Evolutionary conservation across 2,888 invertebrate species (phyloP).

Genomic region (Drosophila peninsularis): DNA sequence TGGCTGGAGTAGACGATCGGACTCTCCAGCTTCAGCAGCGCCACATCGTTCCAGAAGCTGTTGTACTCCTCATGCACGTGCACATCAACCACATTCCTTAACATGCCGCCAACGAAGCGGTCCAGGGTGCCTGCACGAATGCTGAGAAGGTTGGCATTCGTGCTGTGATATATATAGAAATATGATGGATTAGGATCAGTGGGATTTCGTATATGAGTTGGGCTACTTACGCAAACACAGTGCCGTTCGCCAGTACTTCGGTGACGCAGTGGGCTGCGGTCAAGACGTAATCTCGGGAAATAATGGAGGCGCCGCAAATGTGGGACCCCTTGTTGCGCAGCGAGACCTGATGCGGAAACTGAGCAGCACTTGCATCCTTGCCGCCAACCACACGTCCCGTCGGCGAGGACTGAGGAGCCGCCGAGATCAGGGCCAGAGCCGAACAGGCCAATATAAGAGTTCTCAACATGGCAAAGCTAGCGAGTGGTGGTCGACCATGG

Average conservation of each 20-base stretch:
- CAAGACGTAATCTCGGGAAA: slow-evolving; percentile 52
- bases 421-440: slow-evolving; percentile 22
- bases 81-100: slow-evolving; percentile 63
- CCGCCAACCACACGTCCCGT: slow-evolving; percentile 79
- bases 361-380: slow-evolving; percentile 67
- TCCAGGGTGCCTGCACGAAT: slow-evolving; percentile 78
- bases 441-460: slow-evolving; percentile 20
- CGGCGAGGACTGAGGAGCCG: slow-evolving; percentile 40
- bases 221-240: slow-evolving; percentile 36
- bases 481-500: slow-evolving; percentile 1
- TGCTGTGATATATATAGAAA: slow-evolving; percentile 20
- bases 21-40: slow-evolving; percentile 57
- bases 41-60: slow-evolving; percentile 71
- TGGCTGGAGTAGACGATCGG: slow-evolving; percentile 58
- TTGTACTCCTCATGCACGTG: slow-evolving; percentile 67
- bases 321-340: slow-evolving; percentile 58
- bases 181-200: not conserved
- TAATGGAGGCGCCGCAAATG: slow-evolving; percentile 76
- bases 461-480: slow-evolving; percentile 23
- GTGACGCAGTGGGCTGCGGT: slow-evolving; percentile 76
- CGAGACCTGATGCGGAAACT: slow-evolving; percentile 83
- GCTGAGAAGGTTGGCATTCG: slow-evolving; percentile 49
- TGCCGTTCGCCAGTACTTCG: slow-evolving; percentile 33
- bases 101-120: slow-evolving; percentile 75
- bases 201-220: not conserved